Conservation (phyloP, 1,140 invertebrate genomes). For the Marisa cornuarietis region DNA sequence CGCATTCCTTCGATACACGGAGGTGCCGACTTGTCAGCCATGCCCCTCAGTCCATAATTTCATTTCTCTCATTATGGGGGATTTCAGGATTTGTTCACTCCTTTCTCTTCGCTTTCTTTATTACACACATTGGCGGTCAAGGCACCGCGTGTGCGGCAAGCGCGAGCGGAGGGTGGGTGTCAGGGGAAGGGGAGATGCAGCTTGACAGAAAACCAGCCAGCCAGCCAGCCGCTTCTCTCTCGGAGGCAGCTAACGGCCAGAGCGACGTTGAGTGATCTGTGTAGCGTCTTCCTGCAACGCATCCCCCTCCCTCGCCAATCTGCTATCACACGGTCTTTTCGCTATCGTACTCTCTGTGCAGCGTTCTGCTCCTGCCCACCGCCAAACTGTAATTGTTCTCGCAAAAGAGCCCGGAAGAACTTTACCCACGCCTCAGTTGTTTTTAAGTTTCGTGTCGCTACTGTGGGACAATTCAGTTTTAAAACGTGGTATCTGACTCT, state of each 20-base stretch:
- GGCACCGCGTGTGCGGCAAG: no score
- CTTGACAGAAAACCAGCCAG: slow-evolving; percentile 10
- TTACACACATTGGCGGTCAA: not conserved
- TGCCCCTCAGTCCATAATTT: slow-evolving; percentile 25
- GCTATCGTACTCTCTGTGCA: not conserved
- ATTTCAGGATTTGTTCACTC: no score
- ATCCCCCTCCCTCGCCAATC: not conserved
- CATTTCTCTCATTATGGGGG: slow-evolving; percentile 34
- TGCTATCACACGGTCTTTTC: not conserved
- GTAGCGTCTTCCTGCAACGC: not conserved
- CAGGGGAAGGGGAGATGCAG: not conserved
- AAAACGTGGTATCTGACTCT: no score
- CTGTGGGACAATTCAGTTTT: no score
- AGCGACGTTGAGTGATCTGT: not conserved
- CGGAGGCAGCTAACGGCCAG: not conserved
- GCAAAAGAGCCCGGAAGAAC: not conserved
- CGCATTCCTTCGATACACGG: slow-evolving; percentile 11
- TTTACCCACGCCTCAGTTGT: no score
- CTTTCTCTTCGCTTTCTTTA: not conserved
- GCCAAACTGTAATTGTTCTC: not conserved
- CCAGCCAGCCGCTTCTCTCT: slow-evolving; percentile 5
- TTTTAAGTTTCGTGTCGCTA: no score
- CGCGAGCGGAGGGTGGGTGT: not conserved
- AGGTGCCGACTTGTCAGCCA: slow-evolving; percentile 20
- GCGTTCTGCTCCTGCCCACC: not conserved